These are phyloP conservation scores for Bettongia penicillata DNA, from an alignment of 2,113 vertebrate species.

Conservation along the genomic window DNA sequence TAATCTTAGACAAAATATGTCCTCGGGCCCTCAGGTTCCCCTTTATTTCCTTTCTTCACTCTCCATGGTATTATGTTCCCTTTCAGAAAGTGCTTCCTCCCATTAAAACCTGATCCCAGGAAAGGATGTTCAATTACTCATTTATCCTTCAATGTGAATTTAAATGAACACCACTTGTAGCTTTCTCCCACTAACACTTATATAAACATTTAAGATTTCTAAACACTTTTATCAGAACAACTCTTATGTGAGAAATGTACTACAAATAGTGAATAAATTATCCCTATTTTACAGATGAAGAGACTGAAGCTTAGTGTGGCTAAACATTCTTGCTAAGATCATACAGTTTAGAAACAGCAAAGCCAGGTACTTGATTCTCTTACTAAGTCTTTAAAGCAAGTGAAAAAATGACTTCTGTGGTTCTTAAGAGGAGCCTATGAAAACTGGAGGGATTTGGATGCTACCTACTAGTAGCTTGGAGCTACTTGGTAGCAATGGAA, in stretches of 20 bases:
- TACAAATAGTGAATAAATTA: background rate
- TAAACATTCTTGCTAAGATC: background rate
- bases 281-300: background rate
- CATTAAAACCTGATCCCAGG: background rate
- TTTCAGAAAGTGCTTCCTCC: background rate
- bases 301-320: background rate
- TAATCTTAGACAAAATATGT: background rate
- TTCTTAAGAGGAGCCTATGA: conserved; percentile 33
- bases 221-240: background rate
- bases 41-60: background rate
- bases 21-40: background rate
- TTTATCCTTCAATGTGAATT: background rate
- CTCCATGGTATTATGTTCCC: background rate
- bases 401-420: conserved; percentile 31
- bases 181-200: background rate
- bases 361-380: background rate
- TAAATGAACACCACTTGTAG: background rate
- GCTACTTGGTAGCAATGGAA: conserved; percentile 47
- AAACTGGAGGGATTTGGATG: conserved; percentile 77
- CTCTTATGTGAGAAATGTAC: background rate
- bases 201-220: background rate
- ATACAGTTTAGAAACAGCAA: background rate
- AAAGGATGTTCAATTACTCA: background rate
- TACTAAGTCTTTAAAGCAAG: background rate
- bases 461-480: conserved; percentile 79